phyloP scores from a whole-genome alignment of 2,797 vertebrate genomes.

The Phataginus tricuspis region DNA sequence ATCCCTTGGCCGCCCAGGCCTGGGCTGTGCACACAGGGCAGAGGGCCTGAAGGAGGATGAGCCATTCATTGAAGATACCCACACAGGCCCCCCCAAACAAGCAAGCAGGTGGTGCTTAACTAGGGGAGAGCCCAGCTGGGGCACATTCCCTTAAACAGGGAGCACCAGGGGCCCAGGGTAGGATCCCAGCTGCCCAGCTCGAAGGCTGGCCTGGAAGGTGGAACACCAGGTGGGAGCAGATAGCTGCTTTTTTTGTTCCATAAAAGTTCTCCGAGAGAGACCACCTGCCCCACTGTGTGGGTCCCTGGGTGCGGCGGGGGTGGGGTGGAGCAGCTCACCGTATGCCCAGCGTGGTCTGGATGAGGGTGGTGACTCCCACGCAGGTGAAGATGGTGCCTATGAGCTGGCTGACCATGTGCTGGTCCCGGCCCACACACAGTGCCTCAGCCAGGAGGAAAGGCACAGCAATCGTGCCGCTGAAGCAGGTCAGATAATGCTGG shows the following conservation, averaged over 20 bases:
- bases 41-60: background rate
- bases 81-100: background rate
- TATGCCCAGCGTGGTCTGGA: conserved; percentile 95
- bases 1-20: background rate
- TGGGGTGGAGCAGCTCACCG: conserved; percentile 85
- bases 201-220: background rate
- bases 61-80: background rate
- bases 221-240: background rate
- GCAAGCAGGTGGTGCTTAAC: background rate
- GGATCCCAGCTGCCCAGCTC: background rate
- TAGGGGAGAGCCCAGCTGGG: background rate
- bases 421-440: conserved; percentile 95
- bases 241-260: background rate
- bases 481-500: conserved; percentile 98
- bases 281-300: too few species aligned
- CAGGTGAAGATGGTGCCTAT: conserved; percentile 98
- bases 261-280: background rate
- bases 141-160: background rate
- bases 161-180: background rate
- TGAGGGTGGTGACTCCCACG: conserved; percentile 96
- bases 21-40: background rate
- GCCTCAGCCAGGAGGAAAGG: conserved; percentile 96
- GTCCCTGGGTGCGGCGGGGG: too few species aligned
- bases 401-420: conserved; percentile 94
- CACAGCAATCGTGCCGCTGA: conserved; percentile 96